These are phyloP conservation scores for Fistularia commersonii DNA, from an alignment of 2,797 vertebrate species.

Conservation along the genomic window DNA sequence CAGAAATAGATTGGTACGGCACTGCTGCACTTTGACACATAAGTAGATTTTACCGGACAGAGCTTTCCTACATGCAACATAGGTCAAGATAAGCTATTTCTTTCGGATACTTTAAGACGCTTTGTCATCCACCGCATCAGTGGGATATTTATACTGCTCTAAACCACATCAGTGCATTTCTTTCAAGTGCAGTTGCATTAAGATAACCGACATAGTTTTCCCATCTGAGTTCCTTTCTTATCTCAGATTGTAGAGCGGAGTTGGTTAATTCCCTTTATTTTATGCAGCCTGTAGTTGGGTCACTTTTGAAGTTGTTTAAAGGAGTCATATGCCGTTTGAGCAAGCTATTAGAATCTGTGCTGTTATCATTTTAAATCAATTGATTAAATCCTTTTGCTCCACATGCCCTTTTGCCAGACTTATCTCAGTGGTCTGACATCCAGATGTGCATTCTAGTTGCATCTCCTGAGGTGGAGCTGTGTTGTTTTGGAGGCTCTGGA, in stretches of 20 bases:
- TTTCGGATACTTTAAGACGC: conserved; percentile 5
- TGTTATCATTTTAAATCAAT: conserved; percentile 44
- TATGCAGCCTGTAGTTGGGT: conserved; percentile 22
- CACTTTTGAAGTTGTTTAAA: conserved; percentile 56
- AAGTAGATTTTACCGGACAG: no score
- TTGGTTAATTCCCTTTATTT: conserved; percentile 37
- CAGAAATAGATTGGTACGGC: no score
- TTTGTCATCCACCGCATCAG: conserved; percentile 6
- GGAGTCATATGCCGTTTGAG: conserved; percentile 32
- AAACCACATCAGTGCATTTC: conserved; percentile 19
- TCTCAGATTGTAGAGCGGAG: conserved; percentile 35
- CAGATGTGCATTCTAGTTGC: conserved; percentile 58
- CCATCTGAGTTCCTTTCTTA: conserved; percentile 46
- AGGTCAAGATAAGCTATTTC: neutral
- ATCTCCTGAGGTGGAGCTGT: conserved; percentile 37
- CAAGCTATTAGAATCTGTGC: conserved; percentile 28
- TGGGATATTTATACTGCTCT: conserved; percentile 17
- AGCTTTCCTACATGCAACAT: no score
- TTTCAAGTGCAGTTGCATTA: conserved; percentile 52
- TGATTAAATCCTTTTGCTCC: conserved; percentile 51
- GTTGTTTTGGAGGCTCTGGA: conserved; percentile 44
- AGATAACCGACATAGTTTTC: conserved; percentile 47
- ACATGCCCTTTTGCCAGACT: conserved; percentile 45
- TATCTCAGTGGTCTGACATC: conserved; percentile 61
- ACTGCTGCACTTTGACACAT: no score